phyloP scores from a whole-genome alignment of 2,113 vertebrate genomes.

The Toxotes chatareus region DNA sequence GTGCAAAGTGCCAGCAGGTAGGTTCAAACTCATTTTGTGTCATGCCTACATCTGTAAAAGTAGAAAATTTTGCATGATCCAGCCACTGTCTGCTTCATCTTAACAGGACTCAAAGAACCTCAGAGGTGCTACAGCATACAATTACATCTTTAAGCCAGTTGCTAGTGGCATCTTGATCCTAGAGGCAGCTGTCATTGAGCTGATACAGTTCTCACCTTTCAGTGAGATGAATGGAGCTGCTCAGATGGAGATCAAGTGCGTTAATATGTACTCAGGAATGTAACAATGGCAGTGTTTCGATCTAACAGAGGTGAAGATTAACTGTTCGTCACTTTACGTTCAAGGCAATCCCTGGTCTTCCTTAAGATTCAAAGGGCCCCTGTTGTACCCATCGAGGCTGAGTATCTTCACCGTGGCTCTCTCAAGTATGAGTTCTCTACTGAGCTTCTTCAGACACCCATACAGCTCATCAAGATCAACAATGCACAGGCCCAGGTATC shows the following conservation, averaged over 20 bases:
- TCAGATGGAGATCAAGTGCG: slow-evolving; percentile 85
- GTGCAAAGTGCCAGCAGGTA: slow-evolving; percentile 78
- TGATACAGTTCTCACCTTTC: slow-evolving; percentile 86
- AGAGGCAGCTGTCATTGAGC: slow-evolving; percentile 82
- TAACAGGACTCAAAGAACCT: slow-evolving; percentile 82
- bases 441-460: slow-evolving; percentile 80
- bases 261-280: background rate
- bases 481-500: slow-evolving; percentile 78
- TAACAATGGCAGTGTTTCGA: background rate
- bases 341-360: slow-evolving; percentile 84
- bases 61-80: background rate
- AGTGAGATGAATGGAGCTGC: slow-evolving; percentile 83
- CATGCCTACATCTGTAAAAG: background rate
- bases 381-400: slow-evolving; percentile 32
- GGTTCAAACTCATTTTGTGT: background rate
- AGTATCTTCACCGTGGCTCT: slow-evolving; percentile 73
- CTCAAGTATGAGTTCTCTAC: slow-evolving; percentile 82
- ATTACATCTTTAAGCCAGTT: slow-evolving; percentile 83
- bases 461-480: slow-evolving; percentile 82
- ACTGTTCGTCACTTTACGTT: slow-evolving; percentile 23
- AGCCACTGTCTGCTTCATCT: slow-evolving; percentile 1
- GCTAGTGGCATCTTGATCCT: slow-evolving; percentile 75
- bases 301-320: background rate
- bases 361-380: slow-evolving; percentile 71
- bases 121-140: slow-evolving; percentile 82